Evolutionary conservation across 2,113 vertebrate species (phyloP).

Genomic region (Dipodomys stephensi): DNA sequence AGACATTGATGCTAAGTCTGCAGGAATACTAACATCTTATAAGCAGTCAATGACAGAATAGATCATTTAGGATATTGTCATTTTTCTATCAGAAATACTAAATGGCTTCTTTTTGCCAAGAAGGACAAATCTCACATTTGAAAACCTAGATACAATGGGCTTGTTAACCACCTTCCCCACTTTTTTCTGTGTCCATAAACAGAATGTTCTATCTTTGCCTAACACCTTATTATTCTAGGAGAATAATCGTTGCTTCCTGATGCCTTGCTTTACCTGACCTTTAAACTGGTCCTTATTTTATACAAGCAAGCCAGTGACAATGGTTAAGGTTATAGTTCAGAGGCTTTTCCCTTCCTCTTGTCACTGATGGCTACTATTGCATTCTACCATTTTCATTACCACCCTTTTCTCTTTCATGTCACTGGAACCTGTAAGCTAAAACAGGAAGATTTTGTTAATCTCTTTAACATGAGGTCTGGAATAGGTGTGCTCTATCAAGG

Average conservation of each 20-base stretch:
- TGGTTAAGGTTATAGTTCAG: not conserved
- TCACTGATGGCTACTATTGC: not conserved
- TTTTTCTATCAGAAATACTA: not conserved
- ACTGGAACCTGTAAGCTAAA: not conserved
- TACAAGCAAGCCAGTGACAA: not conserved
- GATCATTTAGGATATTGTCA: not conserved
- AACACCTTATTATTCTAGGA: not conserved
- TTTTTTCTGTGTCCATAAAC: not conserved
- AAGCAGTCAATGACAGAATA: not conserved
- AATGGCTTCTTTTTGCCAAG: not conserved
- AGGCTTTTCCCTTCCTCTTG: not conserved
- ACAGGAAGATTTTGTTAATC: not conserved
- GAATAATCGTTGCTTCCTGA: not conserved
- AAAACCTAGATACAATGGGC: not conserved
- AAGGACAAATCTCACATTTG: not conserved
- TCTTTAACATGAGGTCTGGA: not conserved
- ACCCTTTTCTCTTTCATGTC: not conserved
- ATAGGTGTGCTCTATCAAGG: not conserved
- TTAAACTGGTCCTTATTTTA: not conserved
- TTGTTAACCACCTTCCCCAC: not conserved
- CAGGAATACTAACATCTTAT: not conserved
- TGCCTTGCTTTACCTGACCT: not conserved
- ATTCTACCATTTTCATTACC: not conserved
- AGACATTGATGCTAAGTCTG: not conserved
- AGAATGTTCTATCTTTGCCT: not conserved